phyloP scores from a whole-genome alignment of 2,888 invertebrate species.

The Lissonota sp. region DNA sequence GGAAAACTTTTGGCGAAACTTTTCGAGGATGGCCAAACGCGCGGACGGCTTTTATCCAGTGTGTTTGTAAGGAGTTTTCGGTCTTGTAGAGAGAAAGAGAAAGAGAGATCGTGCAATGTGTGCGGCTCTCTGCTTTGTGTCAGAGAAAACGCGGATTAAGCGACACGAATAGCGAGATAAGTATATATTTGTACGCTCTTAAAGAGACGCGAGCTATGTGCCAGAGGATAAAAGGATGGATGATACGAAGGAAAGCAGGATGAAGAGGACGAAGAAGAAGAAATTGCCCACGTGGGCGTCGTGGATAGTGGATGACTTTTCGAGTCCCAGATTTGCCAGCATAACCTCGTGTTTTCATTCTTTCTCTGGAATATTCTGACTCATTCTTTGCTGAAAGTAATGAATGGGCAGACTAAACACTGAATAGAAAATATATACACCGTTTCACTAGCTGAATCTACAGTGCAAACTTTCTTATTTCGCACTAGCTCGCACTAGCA shows the following conservation, averaged over 20 bases:
- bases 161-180: slow-evolving; percentile 34
- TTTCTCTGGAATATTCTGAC: slow-evolving; percentile 51
- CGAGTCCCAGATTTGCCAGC: slow-evolving; percentile 47
- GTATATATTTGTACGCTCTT: slow-evolving; percentile 59
- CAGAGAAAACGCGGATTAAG: slow-evolving; percentile 31
- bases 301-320: slow-evolving; percentile 51
- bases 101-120: slow-evolving; percentile 36
- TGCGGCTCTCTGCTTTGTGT: slow-evolving; percentile 7
- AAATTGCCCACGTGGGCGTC: slow-evolving; percentile 39
- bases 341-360: slow-evolving; percentile 45
- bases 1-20: slow-evolving; percentile 53
- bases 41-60: slow-evolving; percentile 32
- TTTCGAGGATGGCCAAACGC: slow-evolving; percentile 34
- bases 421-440: slow-evolving; percentile 18
- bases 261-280: slow-evolving; percentile 35
- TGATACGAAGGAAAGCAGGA: slow-evolving; percentile 31
- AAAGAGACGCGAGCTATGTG: slow-evolving; percentile 46
- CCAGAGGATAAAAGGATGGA: slow-evolving; percentile 50
- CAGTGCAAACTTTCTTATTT: no score
- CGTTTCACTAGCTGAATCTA: no score
- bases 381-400: slow-evolving; percentile 54
- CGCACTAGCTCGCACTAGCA: no score
- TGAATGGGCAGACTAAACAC: slow-evolving; percentile 61
- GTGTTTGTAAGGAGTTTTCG: slow-evolving; percentile 48
- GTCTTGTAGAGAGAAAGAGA: not conserved